Base-by-base conservation (phyloP, 2,797 vertebrate genomes). In the Mionectes olivaceus region DNA sequence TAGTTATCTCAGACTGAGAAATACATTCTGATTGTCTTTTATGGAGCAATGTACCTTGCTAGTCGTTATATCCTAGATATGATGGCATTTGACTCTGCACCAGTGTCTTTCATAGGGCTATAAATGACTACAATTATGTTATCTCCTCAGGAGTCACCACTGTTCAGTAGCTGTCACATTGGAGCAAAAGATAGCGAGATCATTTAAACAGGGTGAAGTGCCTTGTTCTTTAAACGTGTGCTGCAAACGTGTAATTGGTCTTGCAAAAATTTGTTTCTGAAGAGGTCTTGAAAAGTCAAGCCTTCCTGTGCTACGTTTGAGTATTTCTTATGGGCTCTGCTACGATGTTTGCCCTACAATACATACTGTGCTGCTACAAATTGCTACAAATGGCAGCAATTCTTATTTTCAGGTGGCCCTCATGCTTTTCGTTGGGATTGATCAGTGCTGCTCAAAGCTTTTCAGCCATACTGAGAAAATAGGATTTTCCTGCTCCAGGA, bases 231-330 rank as follows among this genome's bases (percentile, higher is more conserved):
- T 55, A 87, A 80, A 57, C 0, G 0, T 32, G 30, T 82, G 77
- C 89, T 75, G 65, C 76, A 73, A 83, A 73, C 9, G 28, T 64
- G 53, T 71, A 87, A 89, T 76, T 81, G 61, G 37, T 81, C 82
- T 85, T 89, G 65, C 46, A 83, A 83, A 93, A 92, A 81, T 37
- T 52, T 86, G 12, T 64, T 90, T 71, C 75, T 68, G 32, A 83
- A 83, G 59, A 76, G 83, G 55, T 81, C 76, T 86, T 81, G 56
- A 69, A 75, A 81, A 91, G 76, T 50, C 76, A 82, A 75, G 17
- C 80, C 11, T 89, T 89, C 16, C 57, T 1, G 0, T 83, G 63
- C 57, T 84, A 14, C 47, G 7, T 73, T 86, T 95, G 61, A 89
- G 2, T 76, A 35, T 80, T 92, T 87, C 77, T 80, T 82, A 44